A percentile compares a stretch with the other conserved stretches of the same genome.
Evolutionary conservation across 37 sponge, comb jelly and placozoan genomes (phyloP).

Genomic region (Diacarnus erythraeanus): DNA sequence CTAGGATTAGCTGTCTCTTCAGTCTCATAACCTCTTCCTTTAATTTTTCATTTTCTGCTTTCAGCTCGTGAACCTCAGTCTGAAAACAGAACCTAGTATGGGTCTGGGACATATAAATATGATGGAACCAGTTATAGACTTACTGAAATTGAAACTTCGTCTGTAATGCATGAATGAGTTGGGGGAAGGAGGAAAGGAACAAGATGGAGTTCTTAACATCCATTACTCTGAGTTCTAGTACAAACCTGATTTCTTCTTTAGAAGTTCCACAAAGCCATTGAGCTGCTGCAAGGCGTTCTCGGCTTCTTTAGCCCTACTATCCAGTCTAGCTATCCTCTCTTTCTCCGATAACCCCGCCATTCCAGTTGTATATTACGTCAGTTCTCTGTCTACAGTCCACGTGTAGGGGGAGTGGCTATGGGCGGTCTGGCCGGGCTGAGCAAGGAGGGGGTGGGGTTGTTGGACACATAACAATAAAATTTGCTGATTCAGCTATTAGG

Average conservation of each 20-base stretch:
- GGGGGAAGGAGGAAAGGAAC: neutral
- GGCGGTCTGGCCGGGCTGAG: too few species aligned
- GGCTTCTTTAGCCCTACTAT: conserved; percentile 65
- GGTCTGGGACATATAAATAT: neutral
- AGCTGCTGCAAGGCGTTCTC: conserved; percentile 64
- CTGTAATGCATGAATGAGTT: neutral
- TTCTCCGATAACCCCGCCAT: too few species aligned
- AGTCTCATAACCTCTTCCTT: conserved; percentile 59
- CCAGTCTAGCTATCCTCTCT: conserved; percentile 51
- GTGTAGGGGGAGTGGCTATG: too few species aligned
- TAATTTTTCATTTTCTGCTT: conserved; percentile 69
- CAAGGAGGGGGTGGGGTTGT: neutral
- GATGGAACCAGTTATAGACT: neutral
- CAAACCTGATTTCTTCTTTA: conserved; percentile 67
- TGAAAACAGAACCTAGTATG: neutral
- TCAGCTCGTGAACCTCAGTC: conserved; percentile 39
- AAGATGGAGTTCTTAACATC: neutral
- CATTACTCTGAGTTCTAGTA: neutral
- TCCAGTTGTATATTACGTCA: too few species aligned
- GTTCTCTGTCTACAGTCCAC: too few species aligned
- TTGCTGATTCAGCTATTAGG: neutral
- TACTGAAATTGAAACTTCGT: neutral
- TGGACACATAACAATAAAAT: neutral
- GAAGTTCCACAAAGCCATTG: conserved; percentile 37
- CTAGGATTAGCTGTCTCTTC: conserved; percentile 50